Evolutionary conservation across 2,113 vertebrate genomes (phyloP).

Genomic region (Scomber colias): DNA sequence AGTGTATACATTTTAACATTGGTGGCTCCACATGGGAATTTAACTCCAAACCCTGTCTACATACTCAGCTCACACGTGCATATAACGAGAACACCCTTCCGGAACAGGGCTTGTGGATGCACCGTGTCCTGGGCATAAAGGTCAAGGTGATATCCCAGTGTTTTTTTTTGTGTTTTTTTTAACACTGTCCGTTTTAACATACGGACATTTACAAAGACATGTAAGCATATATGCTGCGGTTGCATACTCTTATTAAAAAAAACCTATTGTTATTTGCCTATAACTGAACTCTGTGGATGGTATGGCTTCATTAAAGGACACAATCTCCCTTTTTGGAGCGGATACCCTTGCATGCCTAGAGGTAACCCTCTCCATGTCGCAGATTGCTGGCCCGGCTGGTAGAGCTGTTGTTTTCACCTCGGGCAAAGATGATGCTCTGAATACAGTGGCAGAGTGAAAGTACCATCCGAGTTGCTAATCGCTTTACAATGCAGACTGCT

Average conservation of each 20-base stretch:
- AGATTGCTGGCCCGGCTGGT: conserved; percentile 51
- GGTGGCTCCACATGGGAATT: not conserved
- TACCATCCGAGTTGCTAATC: conserved; percentile 80
- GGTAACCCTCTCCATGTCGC: conserved; percentile 43
- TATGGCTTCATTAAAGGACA: conserved; percentile 3
- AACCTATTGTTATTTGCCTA: not conserved
- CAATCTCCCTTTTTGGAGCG: conserved; percentile 24
- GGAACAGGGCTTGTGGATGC: not conserved
- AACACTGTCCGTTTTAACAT: not conserved
- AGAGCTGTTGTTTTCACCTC: conserved; percentile 66
- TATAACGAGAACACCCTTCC: not conserved
- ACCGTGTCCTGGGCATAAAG: not conserved
- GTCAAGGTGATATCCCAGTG: conserved; percentile 29
- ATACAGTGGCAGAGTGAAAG: conserved; percentile 75
- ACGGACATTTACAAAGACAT: not conserved
- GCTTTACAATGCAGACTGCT: conserved; percentile 72
- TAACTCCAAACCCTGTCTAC: not conserved
- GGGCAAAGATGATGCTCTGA: conserved; percentile 73
- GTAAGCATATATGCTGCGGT: not conserved
- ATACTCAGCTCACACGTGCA: conserved; percentile 2
- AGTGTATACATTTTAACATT: conserved; percentile 5
- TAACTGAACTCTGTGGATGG: not conserved
- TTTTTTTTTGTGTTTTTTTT: not conserved
- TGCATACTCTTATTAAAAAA: not conserved
- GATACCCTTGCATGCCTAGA: conserved; percentile 44